phyloP scores from a whole-genome alignment of 2,113 vertebrate species.

The Regulus satrapa region DNA sequence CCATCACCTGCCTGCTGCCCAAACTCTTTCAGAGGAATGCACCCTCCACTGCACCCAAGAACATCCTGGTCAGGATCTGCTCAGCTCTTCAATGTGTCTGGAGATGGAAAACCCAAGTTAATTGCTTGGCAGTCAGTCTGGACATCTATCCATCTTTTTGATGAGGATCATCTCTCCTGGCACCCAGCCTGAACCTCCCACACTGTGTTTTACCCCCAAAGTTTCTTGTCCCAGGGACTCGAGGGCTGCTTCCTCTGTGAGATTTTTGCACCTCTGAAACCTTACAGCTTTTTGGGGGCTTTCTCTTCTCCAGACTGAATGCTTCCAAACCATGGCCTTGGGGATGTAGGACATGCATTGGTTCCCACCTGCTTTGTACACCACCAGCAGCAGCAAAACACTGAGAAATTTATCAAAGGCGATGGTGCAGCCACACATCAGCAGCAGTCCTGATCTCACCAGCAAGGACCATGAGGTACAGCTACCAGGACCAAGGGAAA shows the following conservation, averaged over 20 bases:
- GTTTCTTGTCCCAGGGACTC: background rate
- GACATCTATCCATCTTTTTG: background rate
- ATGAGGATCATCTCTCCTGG: background rate
- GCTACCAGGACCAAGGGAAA: background rate
- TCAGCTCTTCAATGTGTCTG: background rate
- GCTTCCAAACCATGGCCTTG: background rate
- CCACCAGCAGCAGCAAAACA: background rate
- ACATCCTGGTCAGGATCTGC: background rate
- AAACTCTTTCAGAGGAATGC: background rate
- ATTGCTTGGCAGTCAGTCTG: background rate
- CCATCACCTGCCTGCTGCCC: accelerated
- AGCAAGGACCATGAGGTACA: accelerated
- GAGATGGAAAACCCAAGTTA: background rate
- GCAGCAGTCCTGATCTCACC: background rate
- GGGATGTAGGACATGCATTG: background rate
- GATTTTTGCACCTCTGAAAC: background rate
- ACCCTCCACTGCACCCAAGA: background rate
- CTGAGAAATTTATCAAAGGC: background rate
- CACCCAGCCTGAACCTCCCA: background rate
- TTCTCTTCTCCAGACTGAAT: background rate
- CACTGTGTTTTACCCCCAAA: background rate
- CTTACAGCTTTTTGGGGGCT: accelerated
- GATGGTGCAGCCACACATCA: background rate
- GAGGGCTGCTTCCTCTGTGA: background rate
- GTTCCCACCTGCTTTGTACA: background rate